Percentiles rank a stretch among this genome's conserved stretches.
Evolutionary conservation across 2,797 vertebrate species (phyloP).

Genomic region (Platalea minor): DNA sequence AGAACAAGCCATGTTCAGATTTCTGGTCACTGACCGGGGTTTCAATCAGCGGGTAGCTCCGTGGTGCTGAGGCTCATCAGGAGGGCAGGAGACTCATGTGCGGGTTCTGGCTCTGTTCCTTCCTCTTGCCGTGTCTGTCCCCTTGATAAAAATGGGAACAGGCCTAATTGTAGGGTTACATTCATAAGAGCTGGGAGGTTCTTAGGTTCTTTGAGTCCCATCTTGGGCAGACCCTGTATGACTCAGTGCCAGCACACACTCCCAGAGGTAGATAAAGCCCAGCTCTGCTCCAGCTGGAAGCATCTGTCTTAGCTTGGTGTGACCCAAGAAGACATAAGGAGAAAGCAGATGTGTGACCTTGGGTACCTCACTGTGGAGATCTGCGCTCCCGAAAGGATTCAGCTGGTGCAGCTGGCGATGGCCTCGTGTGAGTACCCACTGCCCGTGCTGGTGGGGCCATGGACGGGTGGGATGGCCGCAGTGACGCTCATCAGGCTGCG

Average conservation of each 20-base stretch:
- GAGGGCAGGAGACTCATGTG: not conserved
- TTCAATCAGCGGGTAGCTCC: accelerated
- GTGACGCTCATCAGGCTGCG: accelerated
- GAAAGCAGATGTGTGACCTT: not conserved
- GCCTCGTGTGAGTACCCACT: accelerated
- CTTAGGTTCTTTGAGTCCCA: not conserved
- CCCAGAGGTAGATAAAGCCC: not conserved
- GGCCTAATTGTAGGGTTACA: not conserved
- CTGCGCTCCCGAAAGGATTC: not conserved
- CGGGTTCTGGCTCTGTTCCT: not conserved
- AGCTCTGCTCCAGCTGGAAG: not conserved
- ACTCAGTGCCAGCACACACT: not conserved
- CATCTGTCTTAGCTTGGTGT: not conserved
- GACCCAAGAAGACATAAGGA: not conserved
- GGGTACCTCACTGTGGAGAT: not conserved
- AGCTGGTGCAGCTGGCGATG: not conserved
- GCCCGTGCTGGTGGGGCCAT: accelerated
- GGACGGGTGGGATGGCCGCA: accelerated
- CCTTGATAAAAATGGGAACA: not conserved
- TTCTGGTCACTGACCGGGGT: not conserved
- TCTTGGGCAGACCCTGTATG: not conserved
- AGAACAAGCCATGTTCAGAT: not conserved
- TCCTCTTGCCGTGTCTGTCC: not conserved
- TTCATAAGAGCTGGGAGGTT: not conserved
- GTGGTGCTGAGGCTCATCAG: not conserved